Base-by-base conservation (phyloP, 2,113 vertebrate species). In the Myotis yumanensis region DNA sequence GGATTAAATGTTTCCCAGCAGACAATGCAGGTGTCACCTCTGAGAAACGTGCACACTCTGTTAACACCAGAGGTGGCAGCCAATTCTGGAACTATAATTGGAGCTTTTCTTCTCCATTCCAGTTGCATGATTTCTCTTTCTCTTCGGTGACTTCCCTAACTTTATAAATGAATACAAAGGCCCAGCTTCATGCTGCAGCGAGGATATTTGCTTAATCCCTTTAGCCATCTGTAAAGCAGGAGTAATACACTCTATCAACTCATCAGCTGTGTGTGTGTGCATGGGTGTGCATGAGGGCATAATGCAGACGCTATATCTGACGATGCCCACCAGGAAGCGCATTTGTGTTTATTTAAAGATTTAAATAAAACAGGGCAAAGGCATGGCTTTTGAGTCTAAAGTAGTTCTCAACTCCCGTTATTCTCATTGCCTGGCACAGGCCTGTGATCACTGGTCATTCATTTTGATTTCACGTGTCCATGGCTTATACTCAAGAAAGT, bases 11-110 rank as follows among this genome's bases (percentile, higher is more conserved):
- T 94, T 97, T 97, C 96, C 96, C 97, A 25, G 54, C 75, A 97
- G 97, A 97, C 97, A 97, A 96, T 96, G 92, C 96, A 95, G 96
- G 96, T 96, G 96, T 96, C 97, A 97, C 96, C 96, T 97, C 97
- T 92, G 96, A 96, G 95, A 90, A 95, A 95, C 37, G 20, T 83
- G 94, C 95, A 92, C 97, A 97, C 96, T 97, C 96, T 97, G 97
- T 96, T 97, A 97, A 86, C 96, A 94, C 92, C 69, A 92, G 97
- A 92, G 96, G 95, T 97, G 97, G 96, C 97, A 97, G 96, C 96
- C 96, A 95, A 96, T 97, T 96, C 96, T 86, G 94, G 91, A 95
- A 84, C 96, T 95, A 94, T 97, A 97, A 97, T 97, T 97, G 97
- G 96, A 96, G 96, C 94, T 97, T 96, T 97, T 96, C 95, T 97